Evolutionary conservation across 2,888 invertebrate genomes (phyloP).

Genomic region (Brassicogethes aeneus): DNA sequence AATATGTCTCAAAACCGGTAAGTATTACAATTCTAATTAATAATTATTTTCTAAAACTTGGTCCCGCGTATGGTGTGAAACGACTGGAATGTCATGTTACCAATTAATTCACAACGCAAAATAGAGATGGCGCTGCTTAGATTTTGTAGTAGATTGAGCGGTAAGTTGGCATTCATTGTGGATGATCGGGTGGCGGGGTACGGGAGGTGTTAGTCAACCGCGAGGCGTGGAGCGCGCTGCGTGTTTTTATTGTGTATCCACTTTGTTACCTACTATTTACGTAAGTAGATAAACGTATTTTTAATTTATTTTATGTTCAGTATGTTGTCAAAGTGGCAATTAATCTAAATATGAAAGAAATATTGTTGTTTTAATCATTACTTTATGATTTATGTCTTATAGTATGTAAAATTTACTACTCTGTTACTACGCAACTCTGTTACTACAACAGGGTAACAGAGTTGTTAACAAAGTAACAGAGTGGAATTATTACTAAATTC

Average conservation of each 20-base stretch:
- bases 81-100: no score
- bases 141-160: no score
- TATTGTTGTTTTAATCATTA: neutral
- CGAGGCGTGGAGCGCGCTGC: neutral
- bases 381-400: neutral
- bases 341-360: neutral
- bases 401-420: neutral
- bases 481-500: no score
- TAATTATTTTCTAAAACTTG: no score
- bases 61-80: no score
- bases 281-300: neutral
- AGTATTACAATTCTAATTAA: no score
- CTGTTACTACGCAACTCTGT: slow-evolving; percentile 1
- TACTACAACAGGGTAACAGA: neutral
- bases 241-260: neutral
- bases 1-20: no score
- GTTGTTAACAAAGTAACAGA: neutral
- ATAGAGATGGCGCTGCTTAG: no score
- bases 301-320: neutral
- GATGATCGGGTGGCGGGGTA: no score
- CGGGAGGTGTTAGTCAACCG: neutral
- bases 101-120: no score
- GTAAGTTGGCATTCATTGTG: no score
- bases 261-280: neutral
- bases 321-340: neutral